phyloP scores from a whole-genome alignment of 2,113 vertebrate genomes.

The Hipposideros armiger region DNA sequence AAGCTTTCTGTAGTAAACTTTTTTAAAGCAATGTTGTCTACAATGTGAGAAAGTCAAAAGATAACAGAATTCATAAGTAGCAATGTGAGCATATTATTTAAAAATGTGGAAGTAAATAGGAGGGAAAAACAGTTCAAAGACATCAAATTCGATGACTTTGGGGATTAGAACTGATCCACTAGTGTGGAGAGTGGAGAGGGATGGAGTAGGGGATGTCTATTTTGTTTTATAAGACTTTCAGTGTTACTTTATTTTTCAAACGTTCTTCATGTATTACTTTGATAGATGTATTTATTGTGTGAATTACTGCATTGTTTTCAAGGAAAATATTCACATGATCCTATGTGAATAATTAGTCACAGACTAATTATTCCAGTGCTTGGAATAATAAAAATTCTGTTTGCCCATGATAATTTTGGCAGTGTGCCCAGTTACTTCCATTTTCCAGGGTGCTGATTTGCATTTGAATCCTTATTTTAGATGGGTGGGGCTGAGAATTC shows the following conservation, averaged over 20 bases:
- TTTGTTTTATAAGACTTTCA: conserved; percentile 30
- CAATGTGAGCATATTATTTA: not conserved
- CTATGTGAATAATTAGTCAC: not conserved
- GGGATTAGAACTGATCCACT: not conserved
- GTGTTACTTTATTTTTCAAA: not conserved
- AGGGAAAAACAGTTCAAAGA: not conserved
- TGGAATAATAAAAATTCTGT: conserved; percentile 25
- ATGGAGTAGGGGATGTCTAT: not conserved
- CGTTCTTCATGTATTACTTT: not conserved
- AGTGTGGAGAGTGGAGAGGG: not conserved
- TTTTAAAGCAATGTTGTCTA: not conserved
- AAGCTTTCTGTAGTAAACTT: not conserved
- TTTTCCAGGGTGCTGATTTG: not conserved
- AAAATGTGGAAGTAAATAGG: not conserved
- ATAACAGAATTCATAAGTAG: not conserved
- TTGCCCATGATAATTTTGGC: not conserved
- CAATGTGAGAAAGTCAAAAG: not conserved
- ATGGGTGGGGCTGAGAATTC: not conserved
- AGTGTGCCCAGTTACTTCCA: not conserved
- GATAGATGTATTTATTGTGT: conserved; percentile 15
- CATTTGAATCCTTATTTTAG: not conserved
- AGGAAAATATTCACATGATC: not conserved
- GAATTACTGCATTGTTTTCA: conserved; percentile 37
- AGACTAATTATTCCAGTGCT: not conserved
- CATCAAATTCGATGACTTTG: not conserved